Conservation (phyloP, 2,888 invertebrate species). For the Ramazzottius varieornatus region DNA sequence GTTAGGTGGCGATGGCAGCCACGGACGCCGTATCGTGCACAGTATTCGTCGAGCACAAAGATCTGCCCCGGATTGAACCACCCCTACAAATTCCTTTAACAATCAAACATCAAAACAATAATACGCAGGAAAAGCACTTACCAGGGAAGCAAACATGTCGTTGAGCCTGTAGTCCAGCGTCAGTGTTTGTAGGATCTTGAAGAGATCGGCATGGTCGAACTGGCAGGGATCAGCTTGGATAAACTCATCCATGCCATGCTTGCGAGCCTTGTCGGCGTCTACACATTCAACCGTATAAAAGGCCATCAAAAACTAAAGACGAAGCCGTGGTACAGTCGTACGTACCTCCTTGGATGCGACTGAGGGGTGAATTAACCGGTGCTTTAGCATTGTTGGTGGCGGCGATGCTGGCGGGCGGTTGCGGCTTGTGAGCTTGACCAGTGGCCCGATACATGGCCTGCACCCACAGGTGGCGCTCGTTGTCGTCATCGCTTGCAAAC, state of each 20-base stretch:
- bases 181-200: slow-evolving; percentile 65
- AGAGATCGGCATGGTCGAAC: slow-evolving; percentile 76
- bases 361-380: slow-evolving; percentile 42
- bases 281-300: slow-evolving; percentile 8
- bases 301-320: neutral
- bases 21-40: slow-evolving; percentile 82
- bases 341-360: slow-evolving; percentile 65
- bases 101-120: neutral
- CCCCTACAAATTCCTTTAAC: slow-evolving; percentile 34
- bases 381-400: slow-evolving; percentile 32
- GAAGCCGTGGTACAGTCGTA: neutral
- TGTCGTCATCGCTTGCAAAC: slow-evolving; percentile 84
- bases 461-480: slow-evolving; percentile 92
- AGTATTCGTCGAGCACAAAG: slow-evolving; percentile 90
- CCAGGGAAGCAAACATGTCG: slow-evolving; percentile 93
- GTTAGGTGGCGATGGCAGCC: slow-evolving; percentile 88
- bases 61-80: slow-evolving; percentile 99
- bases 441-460: slow-evolving; percentile 99
- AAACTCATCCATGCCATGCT: slow-evolving; percentile 97
- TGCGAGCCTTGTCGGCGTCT: slow-evolving; percentile 81
- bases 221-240: slow-evolving; percentile 96
- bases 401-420: slow-evolving; percentile 58
- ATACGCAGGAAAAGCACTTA: slow-evolving; percentile 24
- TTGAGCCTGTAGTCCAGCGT: slow-evolving; percentile 80
- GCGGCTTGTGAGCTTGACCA: slow-evolving; percentile 94